Conservation (phyloP, 2,888 invertebrate genomes). For the Thera britannica region DNA sequence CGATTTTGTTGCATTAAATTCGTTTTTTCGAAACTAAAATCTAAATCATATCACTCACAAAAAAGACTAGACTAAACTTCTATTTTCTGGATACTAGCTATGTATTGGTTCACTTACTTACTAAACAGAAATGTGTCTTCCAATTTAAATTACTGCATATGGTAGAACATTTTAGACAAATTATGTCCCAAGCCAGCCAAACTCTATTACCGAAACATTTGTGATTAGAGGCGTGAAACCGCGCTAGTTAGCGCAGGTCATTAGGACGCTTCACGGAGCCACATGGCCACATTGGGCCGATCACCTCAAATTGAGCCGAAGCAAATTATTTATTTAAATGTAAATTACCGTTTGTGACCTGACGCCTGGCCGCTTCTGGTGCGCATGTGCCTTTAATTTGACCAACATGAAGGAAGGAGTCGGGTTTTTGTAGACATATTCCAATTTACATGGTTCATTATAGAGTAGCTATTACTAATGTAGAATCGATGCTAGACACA, state of each 20-base stretch:
- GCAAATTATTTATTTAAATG: conserved; percentile 84
- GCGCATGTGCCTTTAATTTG: conserved; percentile 69
- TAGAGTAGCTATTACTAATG: conserved; percentile 2
- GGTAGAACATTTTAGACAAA: too few species aligned
- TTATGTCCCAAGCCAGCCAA: not conserved
- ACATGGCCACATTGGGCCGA: conserved; percentile 63
- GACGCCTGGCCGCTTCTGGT: conserved; percentile 53
- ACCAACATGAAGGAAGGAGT: conserved; percentile 59
- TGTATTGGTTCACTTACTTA: too few species aligned
- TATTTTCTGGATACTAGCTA: too few species aligned
- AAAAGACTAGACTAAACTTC: too few species aligned
- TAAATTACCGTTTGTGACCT: conserved; percentile 72
- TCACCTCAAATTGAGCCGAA: conserved; percentile 71
- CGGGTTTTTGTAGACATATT: conserved; percentile 57
- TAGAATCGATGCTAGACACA: not conserved
- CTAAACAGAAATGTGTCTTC: too few species aligned
- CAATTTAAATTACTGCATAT: too few species aligned
- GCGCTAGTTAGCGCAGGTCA: conserved; percentile 73
- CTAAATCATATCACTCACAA: too few species aligned
- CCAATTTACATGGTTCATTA: conserved; percentile 59
- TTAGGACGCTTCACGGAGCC: conserved; percentile 71
- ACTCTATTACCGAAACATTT: conserved; percentile 32
- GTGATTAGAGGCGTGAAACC: conserved; percentile 77
- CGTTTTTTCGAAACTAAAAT: too few species aligned
- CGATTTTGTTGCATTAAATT: too few species aligned